phyloP scores from a whole-genome alignment of 1,140 invertebrate species.

The Temnothorax curvispinosus region DNA sequence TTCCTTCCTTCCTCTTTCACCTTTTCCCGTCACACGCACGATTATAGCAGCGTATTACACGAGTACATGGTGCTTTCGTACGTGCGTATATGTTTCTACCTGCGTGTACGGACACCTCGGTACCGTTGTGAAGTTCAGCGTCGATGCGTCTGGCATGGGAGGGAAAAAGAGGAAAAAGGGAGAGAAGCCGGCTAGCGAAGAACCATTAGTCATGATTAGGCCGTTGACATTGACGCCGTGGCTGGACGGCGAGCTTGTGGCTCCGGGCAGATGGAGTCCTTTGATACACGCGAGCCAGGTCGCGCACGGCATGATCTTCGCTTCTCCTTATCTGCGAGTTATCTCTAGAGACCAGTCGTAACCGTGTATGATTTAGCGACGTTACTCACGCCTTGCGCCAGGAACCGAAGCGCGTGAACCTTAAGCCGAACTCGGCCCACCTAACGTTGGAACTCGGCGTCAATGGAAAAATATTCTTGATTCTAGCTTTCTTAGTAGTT shows the following conservation, averaged over 20 bases:
- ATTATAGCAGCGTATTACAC: constrained; percentile 70
- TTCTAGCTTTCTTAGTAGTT: not conserved
- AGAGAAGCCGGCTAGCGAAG: constrained; percentile 40
- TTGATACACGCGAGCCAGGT: constrained; percentile 73
- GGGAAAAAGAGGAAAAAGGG: not conserved
- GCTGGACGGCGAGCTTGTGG: constrained; percentile 70
- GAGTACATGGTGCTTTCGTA: constrained; percentile 56
- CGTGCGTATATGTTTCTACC: not conserved
- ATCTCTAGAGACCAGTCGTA: constrained; percentile 65
- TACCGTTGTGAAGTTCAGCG: constrained; percentile 38
- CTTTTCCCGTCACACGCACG: constrained; percentile 64
- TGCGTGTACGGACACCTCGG: not conserved
- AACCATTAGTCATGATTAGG: constrained; percentile 81
- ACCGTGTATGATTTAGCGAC: constrained; percentile 70
- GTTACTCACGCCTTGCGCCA: constrained; percentile 65
- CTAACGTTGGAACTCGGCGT: not conserved
- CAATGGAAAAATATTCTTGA: constrained; percentile 13
- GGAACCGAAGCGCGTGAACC: constrained; percentile 44
- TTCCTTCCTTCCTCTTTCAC: not conserved
- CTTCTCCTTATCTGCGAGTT: constrained; percentile 59
- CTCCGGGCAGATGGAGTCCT: constrained; percentile 75
- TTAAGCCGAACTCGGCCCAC: not conserved
- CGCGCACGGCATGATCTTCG: constrained; percentile 64
- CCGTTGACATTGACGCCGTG: constrained; percentile 77
- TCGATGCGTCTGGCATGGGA: constrained; percentile 29